A percentile compares a stretch with the other conserved stretches of the same genome.
Evolutionary conservation across 2,888 invertebrate genomes (phyloP).

Genomic region (Drosophila quasianomalipes): DNA sequence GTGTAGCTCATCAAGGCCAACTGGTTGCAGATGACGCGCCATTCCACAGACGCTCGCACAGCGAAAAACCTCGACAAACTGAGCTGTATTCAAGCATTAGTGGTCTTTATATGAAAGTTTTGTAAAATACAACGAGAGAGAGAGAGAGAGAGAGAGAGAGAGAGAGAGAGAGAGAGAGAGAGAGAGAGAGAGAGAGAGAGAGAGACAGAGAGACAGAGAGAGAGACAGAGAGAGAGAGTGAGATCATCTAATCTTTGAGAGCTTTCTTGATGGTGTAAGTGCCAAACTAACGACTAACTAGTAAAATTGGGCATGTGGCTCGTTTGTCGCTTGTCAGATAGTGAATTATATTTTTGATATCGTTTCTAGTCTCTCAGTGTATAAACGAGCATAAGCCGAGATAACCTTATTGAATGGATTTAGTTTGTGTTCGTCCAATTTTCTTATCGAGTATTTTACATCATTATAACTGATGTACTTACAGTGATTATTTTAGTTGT

Average conservation of each 20-base stretch:
- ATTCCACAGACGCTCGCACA: background rate
- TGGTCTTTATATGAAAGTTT: background rate
- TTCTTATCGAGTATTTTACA: background rate
- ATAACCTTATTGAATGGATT: background rate
- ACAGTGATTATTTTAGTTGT: no score
- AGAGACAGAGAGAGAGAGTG: background rate
- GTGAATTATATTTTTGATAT: background rate
- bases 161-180: background rate
- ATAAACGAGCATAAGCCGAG: background rate
- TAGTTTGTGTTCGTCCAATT: background rate
- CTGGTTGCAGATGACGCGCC: constrained; percentile 16
- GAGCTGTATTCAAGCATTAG: background rate
- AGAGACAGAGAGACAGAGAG: background rate
- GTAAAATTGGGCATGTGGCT: background rate
- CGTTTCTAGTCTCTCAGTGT: background rate
- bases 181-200: background rate
- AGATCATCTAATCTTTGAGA: background rate
- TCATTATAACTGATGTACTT: background rate
- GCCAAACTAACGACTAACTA: no score
- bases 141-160: background rate
- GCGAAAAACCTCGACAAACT: constrained; percentile 9
- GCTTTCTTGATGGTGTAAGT: background rate
- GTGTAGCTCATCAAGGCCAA: constrained; percentile 37
- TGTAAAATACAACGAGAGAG: background rate
- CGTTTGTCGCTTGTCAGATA: background rate